phyloP scores from a whole-genome alignment of 2,113 vertebrate genomes.

The Plotosus lineatus region DNA sequence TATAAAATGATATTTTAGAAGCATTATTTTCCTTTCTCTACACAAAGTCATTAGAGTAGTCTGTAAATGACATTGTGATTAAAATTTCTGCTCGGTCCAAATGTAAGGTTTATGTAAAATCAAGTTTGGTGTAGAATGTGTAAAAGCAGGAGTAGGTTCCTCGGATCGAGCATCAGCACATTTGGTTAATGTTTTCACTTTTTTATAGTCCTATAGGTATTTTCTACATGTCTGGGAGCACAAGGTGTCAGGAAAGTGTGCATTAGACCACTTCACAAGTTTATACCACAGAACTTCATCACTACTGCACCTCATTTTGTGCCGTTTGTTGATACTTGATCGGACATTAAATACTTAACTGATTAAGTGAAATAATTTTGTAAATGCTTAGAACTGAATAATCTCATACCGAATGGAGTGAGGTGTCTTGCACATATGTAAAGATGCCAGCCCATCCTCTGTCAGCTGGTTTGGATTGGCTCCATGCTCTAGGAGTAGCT shows the following conservation, averaged over 20 bases:
- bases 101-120: background rate
- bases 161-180: too few relatives aligned
- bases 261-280: background rate
- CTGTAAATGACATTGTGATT: background rate
- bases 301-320: background rate
- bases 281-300: background rate
- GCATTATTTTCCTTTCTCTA: background rate
- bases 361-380: background rate
- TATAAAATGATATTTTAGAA: background rate
- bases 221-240: too few relatives aligned
- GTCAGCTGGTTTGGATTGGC: constrained; percentile 69
- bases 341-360: background rate
- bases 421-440: constrained; percentile 71
- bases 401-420: constrained; percentile 54
- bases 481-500: constrained; percentile 70
- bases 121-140: background rate
- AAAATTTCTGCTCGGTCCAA: background rate
- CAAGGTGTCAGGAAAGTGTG: background rate
- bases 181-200: too few relatives aligned
- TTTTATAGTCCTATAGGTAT: too few relatives aligned
- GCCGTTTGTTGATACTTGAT: too few relatives aligned
- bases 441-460: constrained; percentile 63
- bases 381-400: background rate
- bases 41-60: background rate
- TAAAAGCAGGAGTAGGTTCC: too few relatives aligned